Conservation (phyloP, 2,797 vertebrate genomes). For the Rousettus madagascariensis region DNA sequence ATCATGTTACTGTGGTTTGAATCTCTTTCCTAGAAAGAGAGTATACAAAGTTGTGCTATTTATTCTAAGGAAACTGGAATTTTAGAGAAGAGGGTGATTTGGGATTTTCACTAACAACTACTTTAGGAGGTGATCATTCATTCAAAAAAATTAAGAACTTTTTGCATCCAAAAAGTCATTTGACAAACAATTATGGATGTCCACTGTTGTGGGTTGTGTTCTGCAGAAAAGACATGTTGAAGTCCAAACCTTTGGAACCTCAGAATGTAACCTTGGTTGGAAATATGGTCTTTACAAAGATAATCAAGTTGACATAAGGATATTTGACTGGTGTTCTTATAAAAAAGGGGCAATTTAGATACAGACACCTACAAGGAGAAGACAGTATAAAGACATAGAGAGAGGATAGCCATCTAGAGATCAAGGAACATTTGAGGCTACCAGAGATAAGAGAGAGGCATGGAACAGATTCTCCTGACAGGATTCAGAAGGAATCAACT, state of each 20-base stretch:
- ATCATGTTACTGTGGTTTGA: neutral
- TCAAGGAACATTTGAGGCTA: neutral
- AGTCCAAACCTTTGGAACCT: neutral
- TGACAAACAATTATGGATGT: neutral
- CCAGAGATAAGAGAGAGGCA: neutral
- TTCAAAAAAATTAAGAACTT: neutral
- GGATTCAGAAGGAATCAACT: too few species aligned
- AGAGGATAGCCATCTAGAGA: neutral
- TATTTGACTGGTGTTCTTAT: neutral
- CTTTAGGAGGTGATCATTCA: neutral
- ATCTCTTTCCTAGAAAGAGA: neutral
- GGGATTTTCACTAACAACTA: neutral
- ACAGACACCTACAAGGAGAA: neutral
- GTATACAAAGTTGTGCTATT: neutral
- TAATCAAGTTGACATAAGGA: neutral
- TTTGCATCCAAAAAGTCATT: neutral
- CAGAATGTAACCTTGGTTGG: neutral
- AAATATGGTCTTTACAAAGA: neutral
- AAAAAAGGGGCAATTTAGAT: neutral
- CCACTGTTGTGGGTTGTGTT: neutral
- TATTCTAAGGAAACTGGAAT: neutral
- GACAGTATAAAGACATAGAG: neutral
- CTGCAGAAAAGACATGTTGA: neutral
- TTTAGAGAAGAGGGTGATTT: neutral
- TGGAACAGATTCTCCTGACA: neutral